These are phyloP conservation scores for Bergia puertoricense DNA, from an alignment of 92 coral and sea anemone genomes.

Conservation along the genomic window DNA sequence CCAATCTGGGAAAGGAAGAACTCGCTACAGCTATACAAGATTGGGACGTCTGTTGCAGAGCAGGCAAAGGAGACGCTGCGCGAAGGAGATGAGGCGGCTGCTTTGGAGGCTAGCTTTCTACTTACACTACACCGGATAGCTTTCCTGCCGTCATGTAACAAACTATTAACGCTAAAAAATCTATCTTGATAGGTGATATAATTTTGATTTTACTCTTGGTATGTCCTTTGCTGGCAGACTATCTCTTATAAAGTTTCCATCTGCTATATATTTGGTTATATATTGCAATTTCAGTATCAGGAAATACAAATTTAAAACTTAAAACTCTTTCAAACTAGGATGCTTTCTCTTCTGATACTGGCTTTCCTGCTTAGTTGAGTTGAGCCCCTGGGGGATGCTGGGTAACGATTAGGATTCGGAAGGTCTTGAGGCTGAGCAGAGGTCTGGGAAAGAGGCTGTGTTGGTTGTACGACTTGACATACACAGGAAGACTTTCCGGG, in stretches of 20 bases:
- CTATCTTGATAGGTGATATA: background rate
- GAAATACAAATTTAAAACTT: background rate
- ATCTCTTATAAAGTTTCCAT: background rate
- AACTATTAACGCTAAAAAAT: too few relatives aligned
- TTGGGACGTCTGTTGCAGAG: too few relatives aligned
- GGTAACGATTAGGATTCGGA: constrained; percentile 19
- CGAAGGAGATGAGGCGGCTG: too few relatives aligned
- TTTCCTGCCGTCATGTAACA: too few relatives aligned
- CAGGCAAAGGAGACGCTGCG: too few relatives aligned
- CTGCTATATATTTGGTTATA: background rate
- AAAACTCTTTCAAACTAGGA: constrained; percentile 47
- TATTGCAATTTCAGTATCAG: too few relatives aligned
- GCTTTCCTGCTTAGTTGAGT: constrained; percentile 69
- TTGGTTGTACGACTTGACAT: constrained; percentile 60
- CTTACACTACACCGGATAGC: background rate
- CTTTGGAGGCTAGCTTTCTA: too few relatives aligned
- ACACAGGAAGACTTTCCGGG: constrained; percentile 66
- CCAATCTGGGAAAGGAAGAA: too few relatives aligned
- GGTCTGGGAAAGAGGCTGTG: constrained; percentile 14
- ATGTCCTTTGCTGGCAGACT: background rate
- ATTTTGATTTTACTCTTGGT: background rate
- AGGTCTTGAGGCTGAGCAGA: constrained; percentile 30
- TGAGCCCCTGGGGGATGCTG: constrained; percentile 34
- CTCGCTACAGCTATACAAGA: too few relatives aligned
- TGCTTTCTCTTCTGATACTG: constrained; percentile 85